These are phyloP conservation scores for Fukomys damarensis DNA, from an alignment of 2,113 vertebrate species.

Conservation along the genomic window DNA sequence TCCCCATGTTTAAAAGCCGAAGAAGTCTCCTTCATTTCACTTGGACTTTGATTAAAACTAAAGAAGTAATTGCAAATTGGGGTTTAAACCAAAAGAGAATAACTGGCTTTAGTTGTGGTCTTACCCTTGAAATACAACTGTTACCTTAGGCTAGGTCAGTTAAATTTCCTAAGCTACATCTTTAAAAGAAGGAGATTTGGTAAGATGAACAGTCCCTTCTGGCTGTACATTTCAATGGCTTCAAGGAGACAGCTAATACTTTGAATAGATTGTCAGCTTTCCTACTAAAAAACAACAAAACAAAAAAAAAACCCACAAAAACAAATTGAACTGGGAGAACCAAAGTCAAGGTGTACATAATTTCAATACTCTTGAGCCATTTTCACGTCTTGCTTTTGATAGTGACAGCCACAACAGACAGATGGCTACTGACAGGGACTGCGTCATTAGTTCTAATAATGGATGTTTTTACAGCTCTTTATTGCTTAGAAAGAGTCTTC, in stretches of 20 bases:
- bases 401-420: slow-evolving; percentile 62
- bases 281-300: slow-evolving; percentile 1
- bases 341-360: slow-evolving; percentile 43
- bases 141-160: not conserved
- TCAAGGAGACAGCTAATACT: slow-evolving; percentile 16
- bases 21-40: not conserved
- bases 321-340: not conserved
- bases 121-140: slow-evolving; percentile 16
- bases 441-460: slow-evolving; percentile 54
- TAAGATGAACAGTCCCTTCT: slow-evolving; percentile 10
- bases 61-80: not conserved
- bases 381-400: slow-evolving; percentile 55
- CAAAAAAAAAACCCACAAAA: not conserved
- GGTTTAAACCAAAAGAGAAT: not conserved
- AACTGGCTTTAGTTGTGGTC: not conserved
- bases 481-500: slow-evolving; percentile 42
- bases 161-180: not conserved
- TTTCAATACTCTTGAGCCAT: slow-evolving; percentile 59
- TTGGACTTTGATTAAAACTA: slow-evolving; percentile 5
- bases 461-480: slow-evolving; percentile 52
- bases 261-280: slow-evolving; percentile 41
- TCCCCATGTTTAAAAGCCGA: not conserved
- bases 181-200: slow-evolving; percentile 31
- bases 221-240: slow-evolving; percentile 10
- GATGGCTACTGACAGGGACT: slow-evolving; percentile 52